Evolutionary conservation across 2,113 vertebrate species (phyloP).

Genomic region (Thalassarche chlororhynchos): DNA sequence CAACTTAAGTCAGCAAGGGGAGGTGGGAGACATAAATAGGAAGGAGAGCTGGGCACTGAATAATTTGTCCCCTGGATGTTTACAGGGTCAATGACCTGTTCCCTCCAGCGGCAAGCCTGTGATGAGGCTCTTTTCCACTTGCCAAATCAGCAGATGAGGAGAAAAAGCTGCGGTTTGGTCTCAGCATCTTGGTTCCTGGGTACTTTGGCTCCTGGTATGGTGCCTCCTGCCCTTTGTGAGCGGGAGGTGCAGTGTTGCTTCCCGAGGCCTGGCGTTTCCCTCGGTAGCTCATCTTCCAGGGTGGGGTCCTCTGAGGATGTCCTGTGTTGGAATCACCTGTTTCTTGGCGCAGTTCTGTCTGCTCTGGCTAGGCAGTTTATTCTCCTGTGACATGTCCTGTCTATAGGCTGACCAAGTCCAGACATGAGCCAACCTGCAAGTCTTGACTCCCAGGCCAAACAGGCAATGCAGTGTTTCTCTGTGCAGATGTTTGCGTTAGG

Average conservation of each 20-base stretch:
- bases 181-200: not conserved
- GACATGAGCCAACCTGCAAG: fast-evolving
- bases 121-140: not conserved
- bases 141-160: not conserved
- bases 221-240: not conserved
- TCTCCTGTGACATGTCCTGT: not conserved
- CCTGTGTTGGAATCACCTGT: not conserved
- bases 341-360: not conserved
- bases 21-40: not conserved
- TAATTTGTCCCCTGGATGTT: not conserved
- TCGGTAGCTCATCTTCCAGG: not conserved
- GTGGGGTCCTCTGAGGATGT: not conserved
- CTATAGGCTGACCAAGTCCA: not conserved
- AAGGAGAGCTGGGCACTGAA: not conserved
- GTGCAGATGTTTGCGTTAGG: not conserved
- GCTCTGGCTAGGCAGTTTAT: not conserved
- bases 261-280: not conserved
- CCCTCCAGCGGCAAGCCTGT: not conserved
- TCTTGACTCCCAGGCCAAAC: not conserved
- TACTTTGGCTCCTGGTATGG: not conserved
- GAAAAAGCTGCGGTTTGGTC: not conserved
- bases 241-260: not conserved
- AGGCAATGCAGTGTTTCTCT: not conserved
- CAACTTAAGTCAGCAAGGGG: not conserved
- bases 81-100: not conserved